Evolutionary conservation across 2,888 invertebrate species (phyloP), one percentile per base, ranked within the genome.

Genomic region (Disparrhopalites patrizii): DNA sequence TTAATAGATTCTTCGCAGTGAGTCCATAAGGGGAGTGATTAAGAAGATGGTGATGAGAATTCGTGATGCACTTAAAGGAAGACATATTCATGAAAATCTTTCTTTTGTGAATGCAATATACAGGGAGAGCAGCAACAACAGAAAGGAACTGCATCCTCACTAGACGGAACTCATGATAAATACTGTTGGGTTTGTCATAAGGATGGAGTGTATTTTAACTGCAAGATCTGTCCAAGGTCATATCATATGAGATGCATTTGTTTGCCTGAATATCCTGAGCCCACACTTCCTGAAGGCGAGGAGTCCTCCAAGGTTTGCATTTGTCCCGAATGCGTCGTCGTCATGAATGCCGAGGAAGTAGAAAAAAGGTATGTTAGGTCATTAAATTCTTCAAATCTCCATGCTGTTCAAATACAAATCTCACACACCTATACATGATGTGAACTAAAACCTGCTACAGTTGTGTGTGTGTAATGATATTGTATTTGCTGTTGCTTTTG

Each of bases 121-220:
- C 54, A 57, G 38, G 57, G 57, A 1, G 36, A 36, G 13, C 25
- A 38, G 28, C 25, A 43, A 1, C 25, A 38, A 20, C 25, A 43
- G 2, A 43, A 47, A 38, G 58, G 38, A 43, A 30, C 27, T 23
- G n/a, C 43, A 25, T n/a, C n/a, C n/a, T n/a, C n/a, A n/a, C n/a
- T n/a, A n/a, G 69, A 62, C 40, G 31, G 51, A 47, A 62, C 71
- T 50, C 77, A 80, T 77, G 93, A 93, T 79, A 82, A 85, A 18
- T 95, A 88, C 79, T 97, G 96, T 79, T 97, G 95, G 94, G 82
- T 90, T 69, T 96, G 96, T 77, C 93, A 94, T 77, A 86, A 87
- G 77, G 86, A 87, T 52, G 77, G 77, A 3, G 76, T 78, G n/a
- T 77, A 81, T 18, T 79, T 85, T 76, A 81, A 83, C 7, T 95